phyloP scores from a whole-genome alignment of 2,797 vertebrate species.

The Melanotaenia boesemani region DNA sequence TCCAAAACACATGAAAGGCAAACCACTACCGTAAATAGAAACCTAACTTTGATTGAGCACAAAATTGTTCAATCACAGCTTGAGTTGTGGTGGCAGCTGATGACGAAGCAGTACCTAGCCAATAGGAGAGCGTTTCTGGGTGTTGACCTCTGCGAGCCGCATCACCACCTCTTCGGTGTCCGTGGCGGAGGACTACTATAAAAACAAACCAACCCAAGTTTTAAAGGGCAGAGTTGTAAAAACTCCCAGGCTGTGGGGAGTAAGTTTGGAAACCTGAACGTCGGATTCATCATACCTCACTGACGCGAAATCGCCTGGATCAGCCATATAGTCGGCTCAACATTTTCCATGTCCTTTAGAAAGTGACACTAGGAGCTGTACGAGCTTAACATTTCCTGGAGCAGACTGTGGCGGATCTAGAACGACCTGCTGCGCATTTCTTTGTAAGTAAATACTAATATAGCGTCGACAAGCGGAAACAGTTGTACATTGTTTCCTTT shows the following conservation, averaged over 20 bases:
- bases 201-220: slow-evolving; percentile 75
- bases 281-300: slow-evolving; percentile 47
- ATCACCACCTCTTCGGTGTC: slow-evolving; percentile 81
- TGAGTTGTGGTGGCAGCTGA: neutral
- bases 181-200: slow-evolving; percentile 87
- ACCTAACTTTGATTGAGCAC: slow-evolving; percentile 61
- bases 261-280: slow-evolving; percentile 25
- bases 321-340: slow-evolving; percentile 19
- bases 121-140: slow-evolving; percentile 67
- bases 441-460: slow-evolving; percentile 70
- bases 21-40: slow-evolving; percentile 80
- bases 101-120: slow-evolving; percentile 58
- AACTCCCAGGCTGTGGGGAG: slow-evolving; percentile 85
- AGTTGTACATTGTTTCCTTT: rapidly evolving
- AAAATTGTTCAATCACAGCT: slow-evolving; percentile 59
- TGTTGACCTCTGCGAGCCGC: slow-evolving; percentile 81
- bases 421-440: slow-evolving; percentile 71
- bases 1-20: slow-evolving; percentile 64
- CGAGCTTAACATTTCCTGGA: slow-evolving; percentile 24
- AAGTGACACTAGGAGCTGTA: slow-evolving; percentile 20
- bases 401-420: slow-evolving; percentile 36
- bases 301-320: slow-evolving; percentile 62
- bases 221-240: slow-evolving; percentile 88
- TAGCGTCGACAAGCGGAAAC: neutral
- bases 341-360: slow-evolving; percentile 45